Evolutionary conservation across 2,797 vertebrate species (phyloP).

Genomic region (Sebastes trivittatus): DNA sequence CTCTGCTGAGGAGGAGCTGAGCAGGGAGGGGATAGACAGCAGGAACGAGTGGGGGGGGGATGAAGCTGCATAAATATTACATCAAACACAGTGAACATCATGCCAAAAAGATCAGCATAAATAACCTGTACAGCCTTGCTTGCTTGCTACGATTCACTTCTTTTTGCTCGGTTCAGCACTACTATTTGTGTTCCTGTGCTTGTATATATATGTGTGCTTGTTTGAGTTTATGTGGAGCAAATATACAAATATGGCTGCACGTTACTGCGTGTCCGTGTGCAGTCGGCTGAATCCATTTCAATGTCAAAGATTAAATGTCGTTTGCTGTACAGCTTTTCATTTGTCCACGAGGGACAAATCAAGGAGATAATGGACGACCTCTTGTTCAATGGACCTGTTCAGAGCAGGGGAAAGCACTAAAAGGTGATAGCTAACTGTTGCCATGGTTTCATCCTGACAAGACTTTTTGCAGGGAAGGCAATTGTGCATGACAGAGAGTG

Average conservation of each 20-base stretch:
- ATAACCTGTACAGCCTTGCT: constrained; percentile 54
- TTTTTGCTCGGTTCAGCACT: constrained; percentile 11
- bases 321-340: constrained; percentile 32
- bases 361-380: constrained; percentile 31
- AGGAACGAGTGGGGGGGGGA: constrained; percentile 32
- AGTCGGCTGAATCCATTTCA: constrained; percentile 1
- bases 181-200: neutral
- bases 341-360: constrained; percentile 18
- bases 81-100: constrained; percentile 68
- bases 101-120: constrained; percentile 66
- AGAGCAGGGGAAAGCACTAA: constrained; percentile 11
- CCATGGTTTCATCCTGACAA: constrained; percentile 71
- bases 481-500: constrained; percentile 23
- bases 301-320: constrained; percentile 17
- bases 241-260: neutral
- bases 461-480: constrained; percentile 26
- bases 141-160: constrained; percentile 33
- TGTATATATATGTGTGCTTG: neutral
- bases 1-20: constrained; percentile 35
- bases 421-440: constrained; percentile 51
- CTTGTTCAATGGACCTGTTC: constrained; percentile 20
- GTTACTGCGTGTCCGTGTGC: neutral
- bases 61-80: constrained; percentile 76
- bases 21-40: constrained; percentile 34
- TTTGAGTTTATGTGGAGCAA: constrained; percentile 7